Base-by-base conservation (phyloP, 1,140 invertebrate genomes). In the Chironomus tepperi region DNA sequence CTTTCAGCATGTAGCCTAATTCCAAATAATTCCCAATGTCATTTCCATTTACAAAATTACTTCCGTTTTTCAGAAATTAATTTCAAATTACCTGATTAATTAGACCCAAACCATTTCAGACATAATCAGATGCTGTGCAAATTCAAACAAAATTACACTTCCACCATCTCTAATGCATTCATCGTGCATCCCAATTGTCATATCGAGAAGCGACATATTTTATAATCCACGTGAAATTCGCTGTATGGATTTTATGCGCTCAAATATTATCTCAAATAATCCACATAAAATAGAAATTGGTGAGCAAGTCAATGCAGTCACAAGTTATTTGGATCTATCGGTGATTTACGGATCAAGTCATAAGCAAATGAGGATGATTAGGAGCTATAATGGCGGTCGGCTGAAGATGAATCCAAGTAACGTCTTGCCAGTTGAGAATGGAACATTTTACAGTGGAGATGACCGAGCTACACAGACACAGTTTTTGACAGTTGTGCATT, bases 401-500 rank as follows among this genome's bases (percentile, higher is more conserved):
- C 19, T 70, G 18, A 70, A 70, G 18, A 19, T 21, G 19, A 70
- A 70, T 70, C 16, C 19, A 7, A 70, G 19, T 18, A 70, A 70
- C 12, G 65, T 70, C 3, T 21, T 70, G 16, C 65, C 65, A 18
- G 8, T 21, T 19, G 65, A 19, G 18, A 70, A 70, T 70, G 65
- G 65, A 70, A 19, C 10, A 5, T 70, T 21, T 70, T 70, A 19
- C 18, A 19, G 75, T 88, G 89, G 90, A 47, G 93, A 96, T 78
- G 81, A 86, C 6, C 85, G 93, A 8, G 90, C 88, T 0, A 95
- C 96, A 80, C 86, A 88, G 75, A 90, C 92, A 77, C 93, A 92
- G 2, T 92, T 92, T 78, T 77, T 96, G 70, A 89, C 91, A 0
- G 85, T 88, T 6, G 84, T 97, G 78, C 92, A 98, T 78, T 93